These are phyloP conservation scores for Latrodectus geometricus DNA, from an alignment of 1,140 invertebrate species.

Conservation along the genomic window DNA sequence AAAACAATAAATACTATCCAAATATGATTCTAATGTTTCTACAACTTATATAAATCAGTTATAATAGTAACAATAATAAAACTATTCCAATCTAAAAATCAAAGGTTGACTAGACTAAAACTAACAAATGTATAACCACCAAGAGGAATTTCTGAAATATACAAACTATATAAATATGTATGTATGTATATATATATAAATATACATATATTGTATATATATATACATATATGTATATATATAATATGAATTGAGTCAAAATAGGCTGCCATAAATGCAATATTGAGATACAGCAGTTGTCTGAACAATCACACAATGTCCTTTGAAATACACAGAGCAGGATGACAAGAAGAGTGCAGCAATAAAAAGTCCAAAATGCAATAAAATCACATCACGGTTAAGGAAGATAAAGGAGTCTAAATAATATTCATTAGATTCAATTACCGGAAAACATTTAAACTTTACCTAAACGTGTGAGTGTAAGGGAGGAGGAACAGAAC, in stretches of 20 bases:
- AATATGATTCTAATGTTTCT: conserved; percentile 44
- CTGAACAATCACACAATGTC: neutral
- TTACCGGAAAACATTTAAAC: neutral
- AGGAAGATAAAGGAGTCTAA: neutral
- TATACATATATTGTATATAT: neutral
- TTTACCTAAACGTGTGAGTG: too few relatives aligned
- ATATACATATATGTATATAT: neutral
- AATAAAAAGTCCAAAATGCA: conserved; percentile 56
- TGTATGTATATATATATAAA: neutral
- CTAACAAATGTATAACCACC: conserved; percentile 60
- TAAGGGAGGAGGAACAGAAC: too few relatives aligned
- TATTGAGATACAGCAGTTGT: neutral
- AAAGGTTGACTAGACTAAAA: conserved; percentile 60
- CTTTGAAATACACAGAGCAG: conserved; percentile 12
- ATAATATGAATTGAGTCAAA: conserved; percentile 26
- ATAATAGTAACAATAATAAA: conserved; percentile 59
- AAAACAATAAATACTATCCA: conserved; percentile 61
- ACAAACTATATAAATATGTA: conserved; percentile 44
- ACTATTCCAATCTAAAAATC: conserved; percentile 52
- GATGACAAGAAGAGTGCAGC: conserved; percentile 47
- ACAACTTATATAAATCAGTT: conserved; percentile 57
- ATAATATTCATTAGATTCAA: conserved; percentile 1
- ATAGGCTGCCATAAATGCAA: conserved; percentile 60
- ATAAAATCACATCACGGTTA: conserved; percentile 5
- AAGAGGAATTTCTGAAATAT: conserved; percentile 54